These are phyloP conservation scores for Trematomus loennbergii DNA, from an alignment of 2,113 vertebrate genomes.

Conservation along the genomic window DNA sequence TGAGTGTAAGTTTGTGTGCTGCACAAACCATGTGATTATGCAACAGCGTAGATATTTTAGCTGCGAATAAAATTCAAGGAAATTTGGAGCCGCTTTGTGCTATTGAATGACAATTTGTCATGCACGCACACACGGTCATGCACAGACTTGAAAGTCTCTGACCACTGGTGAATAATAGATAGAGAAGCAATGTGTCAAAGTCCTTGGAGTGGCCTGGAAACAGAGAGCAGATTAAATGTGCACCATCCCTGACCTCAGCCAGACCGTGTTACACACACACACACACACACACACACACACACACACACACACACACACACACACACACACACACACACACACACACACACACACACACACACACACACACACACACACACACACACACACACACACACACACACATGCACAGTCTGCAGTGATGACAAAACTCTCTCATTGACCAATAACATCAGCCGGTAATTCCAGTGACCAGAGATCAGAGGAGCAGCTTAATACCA, in stretches of 20 bases:
- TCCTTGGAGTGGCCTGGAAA: slow-evolving; percentile 78
- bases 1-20: slow-evolving; percentile 43
- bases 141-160: slow-evolving; percentile 27
- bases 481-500: slow-evolving; percentile 18
- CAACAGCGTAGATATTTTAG: slow-evolving; percentile 63
- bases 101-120: slow-evolving; percentile 11
- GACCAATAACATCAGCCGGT: slow-evolving; percentile 42
- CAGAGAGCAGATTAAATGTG: slow-evolving; percentile 73
- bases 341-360: too few species aligned
- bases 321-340: slow-evolving; percentile 31
- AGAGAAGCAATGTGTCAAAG: slow-evolving; percentile 65
- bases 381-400: slow-evolving; percentile 33
- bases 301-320: background rate
- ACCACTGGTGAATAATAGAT: slow-evolving; percentile 74
- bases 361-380: too few species aligned
- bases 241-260: slow-evolving; percentile 67
- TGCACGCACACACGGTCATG: background rate
- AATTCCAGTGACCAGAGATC: slow-evolving; percentile 29
- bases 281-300: slow-evolving; percentile 10
- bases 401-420: slow-evolving; percentile 34
- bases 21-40: slow-evolving; percentile 66
- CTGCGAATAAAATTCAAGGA: slow-evolving; percentile 45
- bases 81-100: slow-evolving; percentile 29
- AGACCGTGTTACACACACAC: slow-evolving; percentile 52
- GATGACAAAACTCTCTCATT: slow-evolving; percentile 41